Evolutionary conservation across 2,113 vertebrate species (phyloP).

Genomic region (Carollia perspicillata): DNA sequence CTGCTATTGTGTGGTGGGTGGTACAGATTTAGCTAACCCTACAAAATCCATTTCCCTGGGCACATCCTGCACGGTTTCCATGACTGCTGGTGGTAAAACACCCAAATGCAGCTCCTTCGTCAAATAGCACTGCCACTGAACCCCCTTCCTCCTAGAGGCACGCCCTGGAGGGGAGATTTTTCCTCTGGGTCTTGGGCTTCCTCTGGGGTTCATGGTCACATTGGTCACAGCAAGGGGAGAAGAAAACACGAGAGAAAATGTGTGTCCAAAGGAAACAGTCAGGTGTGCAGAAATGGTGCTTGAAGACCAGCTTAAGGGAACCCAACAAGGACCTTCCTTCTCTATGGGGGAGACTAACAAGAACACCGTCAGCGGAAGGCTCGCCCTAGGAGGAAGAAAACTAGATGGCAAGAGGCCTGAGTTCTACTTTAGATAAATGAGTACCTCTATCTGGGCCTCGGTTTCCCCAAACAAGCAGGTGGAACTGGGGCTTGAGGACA

Average conservation of each 20-base stretch:
- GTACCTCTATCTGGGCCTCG: neutral
- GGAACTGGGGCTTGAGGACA: neutral
- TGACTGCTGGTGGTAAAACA: slow-evolving; percentile 11
- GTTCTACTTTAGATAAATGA: neutral
- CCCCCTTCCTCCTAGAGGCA: neutral
- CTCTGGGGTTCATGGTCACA: neutral
- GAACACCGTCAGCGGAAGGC: neutral
- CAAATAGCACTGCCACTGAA: neutral
- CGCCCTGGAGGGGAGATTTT: neutral
- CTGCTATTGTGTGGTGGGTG: neutral
- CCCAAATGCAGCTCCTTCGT: neutral
- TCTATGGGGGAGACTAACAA: neutral
- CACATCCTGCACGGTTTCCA: slow-evolving; percentile 33
- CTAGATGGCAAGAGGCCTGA: neutral
- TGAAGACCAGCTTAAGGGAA: neutral
- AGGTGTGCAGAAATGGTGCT: neutral
- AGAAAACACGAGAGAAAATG: neutral
- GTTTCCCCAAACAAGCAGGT: neutral
- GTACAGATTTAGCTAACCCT: slow-evolving; percentile 15
- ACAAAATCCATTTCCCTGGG: slow-evolving; percentile 40
- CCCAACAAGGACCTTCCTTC: neutral
- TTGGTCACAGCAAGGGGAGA: neutral
- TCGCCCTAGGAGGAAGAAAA: neutral
- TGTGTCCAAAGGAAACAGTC: neutral
- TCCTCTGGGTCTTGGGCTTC: neutral